Evolutionary conservation across 2,888 invertebrate genomes (phyloP).

Genomic region (Drosophila pegasa): DNA sequence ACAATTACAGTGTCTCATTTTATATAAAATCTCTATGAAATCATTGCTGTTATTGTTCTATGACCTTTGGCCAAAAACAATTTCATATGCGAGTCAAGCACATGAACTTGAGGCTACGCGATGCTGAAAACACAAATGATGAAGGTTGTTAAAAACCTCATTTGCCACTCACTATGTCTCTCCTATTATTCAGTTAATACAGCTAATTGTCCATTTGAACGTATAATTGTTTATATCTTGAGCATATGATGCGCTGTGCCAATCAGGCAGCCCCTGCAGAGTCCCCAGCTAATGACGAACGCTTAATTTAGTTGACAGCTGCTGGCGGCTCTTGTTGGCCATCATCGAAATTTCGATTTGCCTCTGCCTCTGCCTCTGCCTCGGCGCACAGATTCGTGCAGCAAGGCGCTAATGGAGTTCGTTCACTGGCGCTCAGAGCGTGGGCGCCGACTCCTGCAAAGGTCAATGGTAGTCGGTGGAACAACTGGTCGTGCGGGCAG

Average conservation of each 20-base stretch:
- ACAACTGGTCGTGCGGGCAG: conserved; percentile 40
- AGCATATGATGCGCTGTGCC: conserved; percentile 1
- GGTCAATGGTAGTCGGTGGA: conserved; percentile 44
- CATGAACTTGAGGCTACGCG: neutral
- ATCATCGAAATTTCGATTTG: conserved; percentile 3
- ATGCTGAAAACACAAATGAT: too few relatives aligned
- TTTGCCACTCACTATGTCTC: neutral
- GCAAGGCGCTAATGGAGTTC: conserved; percentile 22
- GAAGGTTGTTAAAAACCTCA: neutral
- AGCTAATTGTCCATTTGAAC: neutral
- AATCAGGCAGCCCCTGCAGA: neutral
- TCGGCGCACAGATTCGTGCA: neutral
- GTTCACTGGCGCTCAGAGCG: conserved; percentile 32
- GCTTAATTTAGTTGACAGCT: conserved; percentile 4
- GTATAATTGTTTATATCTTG: neutral
- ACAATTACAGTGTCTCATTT: neutral
- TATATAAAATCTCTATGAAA: neutral
- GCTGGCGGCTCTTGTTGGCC: neutral
- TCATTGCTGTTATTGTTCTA: neutral
- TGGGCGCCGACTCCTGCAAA: conserved; percentile 40
- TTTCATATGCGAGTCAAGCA: neutral
- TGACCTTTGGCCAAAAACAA: neutral
- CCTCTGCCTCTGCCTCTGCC: neutral
- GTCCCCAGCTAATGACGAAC: neutral
- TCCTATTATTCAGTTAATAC: neutral